Conservation (phyloP, 1,140 invertebrate species). For the Achatina immaculata region DNA sequence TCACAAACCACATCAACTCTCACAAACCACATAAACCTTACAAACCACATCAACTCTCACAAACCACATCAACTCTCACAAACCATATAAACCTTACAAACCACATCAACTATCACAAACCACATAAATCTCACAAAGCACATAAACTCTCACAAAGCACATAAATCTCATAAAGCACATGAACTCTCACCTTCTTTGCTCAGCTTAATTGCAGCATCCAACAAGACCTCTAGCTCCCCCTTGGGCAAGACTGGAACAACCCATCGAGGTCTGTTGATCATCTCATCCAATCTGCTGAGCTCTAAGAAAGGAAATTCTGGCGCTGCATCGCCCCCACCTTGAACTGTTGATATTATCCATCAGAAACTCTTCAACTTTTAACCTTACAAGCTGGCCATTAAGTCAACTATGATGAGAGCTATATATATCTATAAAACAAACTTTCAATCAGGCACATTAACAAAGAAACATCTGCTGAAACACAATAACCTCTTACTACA, state of each 20-base stretch:
- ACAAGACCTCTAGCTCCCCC: slow-evolving; percentile 91
- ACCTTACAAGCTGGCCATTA: neutral
- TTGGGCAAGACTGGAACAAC: slow-evolving; percentile 96
- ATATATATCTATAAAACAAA: neutral
- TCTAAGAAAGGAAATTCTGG: slow-evolving; percentile 88
- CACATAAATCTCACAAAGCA: too few species aligned
- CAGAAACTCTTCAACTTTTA: neutral
- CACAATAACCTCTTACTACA: neutral
- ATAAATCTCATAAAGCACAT: too few species aligned
- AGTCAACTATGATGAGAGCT: neutral
- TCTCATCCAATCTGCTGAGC: slow-evolving; percentile 90
- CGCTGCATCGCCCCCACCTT: slow-evolving; percentile 70
- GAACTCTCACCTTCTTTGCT: slow-evolving; percentile 82
- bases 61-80: too few species aligned
- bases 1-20: too few species aligned
- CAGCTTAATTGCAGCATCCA: slow-evolving; percentile 90
- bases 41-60: too few species aligned
- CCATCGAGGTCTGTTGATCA: slow-evolving; percentile 90
- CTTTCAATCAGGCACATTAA: neutral
- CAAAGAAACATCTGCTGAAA: neutral
- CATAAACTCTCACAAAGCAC: too few species aligned
- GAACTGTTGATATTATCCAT: neutral
- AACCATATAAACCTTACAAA: neutral
- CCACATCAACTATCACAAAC: neutral
- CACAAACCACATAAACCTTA: too few species aligned